Conservation (phyloP, 1,140 invertebrate genomes). For the Stratiolaelaps scimitus region DNA sequence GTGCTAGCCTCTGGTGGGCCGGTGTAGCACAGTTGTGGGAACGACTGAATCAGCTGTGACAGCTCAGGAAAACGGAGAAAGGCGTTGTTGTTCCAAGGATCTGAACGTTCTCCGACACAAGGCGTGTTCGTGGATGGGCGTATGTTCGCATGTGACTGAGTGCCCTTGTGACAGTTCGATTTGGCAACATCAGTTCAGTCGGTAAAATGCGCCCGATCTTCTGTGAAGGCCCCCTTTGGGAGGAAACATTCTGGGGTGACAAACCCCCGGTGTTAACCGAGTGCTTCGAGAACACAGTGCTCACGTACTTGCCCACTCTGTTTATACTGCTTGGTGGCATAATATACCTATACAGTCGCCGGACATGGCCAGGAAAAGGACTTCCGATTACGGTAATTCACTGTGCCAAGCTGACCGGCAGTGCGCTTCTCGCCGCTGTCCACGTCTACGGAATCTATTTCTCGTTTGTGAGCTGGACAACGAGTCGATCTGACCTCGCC, state of each 20-base stretch:
- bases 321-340: slow-evolving; percentile 10
- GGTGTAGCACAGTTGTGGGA: too few species aligned
- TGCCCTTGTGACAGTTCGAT: too few species aligned
- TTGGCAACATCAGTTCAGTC: neutral
- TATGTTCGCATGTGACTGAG: too few species aligned
- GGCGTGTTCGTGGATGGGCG: too few species aligned
- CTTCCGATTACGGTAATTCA: neutral
- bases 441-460: neutral
- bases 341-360: neutral
- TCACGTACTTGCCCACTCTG: neutral
- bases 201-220: neutral
- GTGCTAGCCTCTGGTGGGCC: too few species aligned
- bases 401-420: neutral
- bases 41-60: too few species aligned
- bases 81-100: too few species aligned
- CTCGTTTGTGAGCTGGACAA: neutral
- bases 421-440: neutral
- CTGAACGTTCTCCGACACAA: too few species aligned
- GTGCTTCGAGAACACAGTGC: slow-evolving; percentile 22
- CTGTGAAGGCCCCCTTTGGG: slow-evolving; percentile 11
- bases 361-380: slow-evolving; percentile 14
- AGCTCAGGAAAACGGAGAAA: too few species aligned
- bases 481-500: slow-evolving; percentile 1
- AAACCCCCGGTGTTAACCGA: slow-evolving; percentile 11
- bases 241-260: slow-evolving; percentile 4